Percentiles rank a stretch among this genome's conserved stretches.
These are phyloP conservation scores for Hippocampus zosterae DNA, from an alignment of 2,113 vertebrate genomes.

Conservation along the genomic window DNA sequence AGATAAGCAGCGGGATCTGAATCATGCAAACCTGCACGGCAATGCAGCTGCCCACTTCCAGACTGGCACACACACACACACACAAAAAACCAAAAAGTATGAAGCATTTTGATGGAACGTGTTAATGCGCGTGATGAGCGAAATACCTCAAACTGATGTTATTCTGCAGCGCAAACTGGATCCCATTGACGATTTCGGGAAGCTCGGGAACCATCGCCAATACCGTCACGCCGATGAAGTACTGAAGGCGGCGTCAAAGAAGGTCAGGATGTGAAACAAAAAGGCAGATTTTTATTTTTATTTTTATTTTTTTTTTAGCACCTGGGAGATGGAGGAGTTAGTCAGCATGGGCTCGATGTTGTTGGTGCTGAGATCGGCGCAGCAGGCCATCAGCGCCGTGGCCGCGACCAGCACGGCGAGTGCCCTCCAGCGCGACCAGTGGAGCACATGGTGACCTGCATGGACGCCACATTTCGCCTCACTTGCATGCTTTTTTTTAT, in stretches of 20 bases:
- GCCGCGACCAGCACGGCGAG: conserved; percentile 77
- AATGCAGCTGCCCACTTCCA: conserved; percentile 86
- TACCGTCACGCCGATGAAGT: conserved; percentile 83
- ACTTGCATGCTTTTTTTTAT: background rate
- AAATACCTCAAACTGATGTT: conserved; percentile 82
- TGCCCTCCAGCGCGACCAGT: conserved; percentile 79
- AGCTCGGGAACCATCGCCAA: conserved; percentile 86
- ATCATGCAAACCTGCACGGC: conserved; percentile 91
- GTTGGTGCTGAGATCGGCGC: conserved; percentile 81
- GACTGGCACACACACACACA: conserved; percentile 65
- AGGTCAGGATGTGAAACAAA: background rate
- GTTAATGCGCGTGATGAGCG: too few relatives aligned
- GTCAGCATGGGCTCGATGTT: conserved; percentile 83
- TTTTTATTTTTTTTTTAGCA: background rate
- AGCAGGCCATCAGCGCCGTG: conserved; percentile 83
- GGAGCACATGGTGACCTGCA: conserved; percentile 71
- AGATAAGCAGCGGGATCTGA: conserved; percentile 84
- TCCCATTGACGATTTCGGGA: conserved; percentile 84
- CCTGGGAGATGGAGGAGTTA: conserved; percentile 78
- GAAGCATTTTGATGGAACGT: background rate
- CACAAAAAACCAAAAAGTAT: too few relatives aligned
- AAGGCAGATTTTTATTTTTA: background rate
- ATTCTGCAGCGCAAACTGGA: conserved; percentile 88
- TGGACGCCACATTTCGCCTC: background rate
- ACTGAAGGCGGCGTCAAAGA: conserved; percentile 60